Evolutionary conservation across 1,140 invertebrate genomes (phyloP).

Genomic region (Brachionus koreanus): DNA sequence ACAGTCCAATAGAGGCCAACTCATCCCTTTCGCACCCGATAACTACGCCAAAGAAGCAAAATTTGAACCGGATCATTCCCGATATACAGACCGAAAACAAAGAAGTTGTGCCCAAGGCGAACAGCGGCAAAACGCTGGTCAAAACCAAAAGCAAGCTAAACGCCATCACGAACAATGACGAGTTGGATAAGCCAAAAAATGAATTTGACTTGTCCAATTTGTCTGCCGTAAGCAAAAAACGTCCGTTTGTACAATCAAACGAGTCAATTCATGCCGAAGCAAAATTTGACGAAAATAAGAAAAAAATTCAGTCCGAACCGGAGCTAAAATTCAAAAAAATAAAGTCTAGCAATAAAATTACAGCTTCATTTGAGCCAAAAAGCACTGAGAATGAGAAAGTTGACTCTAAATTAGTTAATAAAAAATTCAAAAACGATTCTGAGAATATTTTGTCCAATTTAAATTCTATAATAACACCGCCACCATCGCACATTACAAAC

Average conservation of each 20-base stretch:
- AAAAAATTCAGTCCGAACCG: neutral
- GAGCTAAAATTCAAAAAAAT: conserved; percentile 19
- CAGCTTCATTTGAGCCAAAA: neutral
- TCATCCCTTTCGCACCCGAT: neutral
- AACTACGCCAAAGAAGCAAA: neutral
- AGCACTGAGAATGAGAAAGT: neutral
- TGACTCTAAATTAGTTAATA: neutral
- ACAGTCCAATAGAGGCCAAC: neutral
- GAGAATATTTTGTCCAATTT: neutral
- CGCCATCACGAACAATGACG: conserved; percentile 6
- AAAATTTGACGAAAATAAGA: conserved; percentile 33
- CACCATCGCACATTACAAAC: neutral
- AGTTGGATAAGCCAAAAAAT: conserved; percentile 16
- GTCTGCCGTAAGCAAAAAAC: neutral
- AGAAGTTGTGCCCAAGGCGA: neutral
- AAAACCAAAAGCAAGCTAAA: conserved; percentile 17
- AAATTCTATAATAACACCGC: neutral
- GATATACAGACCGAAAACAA: neutral
- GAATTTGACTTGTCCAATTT: neutral
- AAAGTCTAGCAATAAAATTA: neutral
- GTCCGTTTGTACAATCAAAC: conserved; percentile 25
- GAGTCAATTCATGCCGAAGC: neutral
- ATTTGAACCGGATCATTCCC: neutral
- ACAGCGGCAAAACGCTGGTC: neutral
- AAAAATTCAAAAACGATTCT: conserved; percentile 7